A percentile compares a stretch with the other conserved stretches of the same genome.
These are phyloP conservation scores for Rhopalosiphum maidis DNA, from an alignment of 1,140 invertebrate species.

Conservation along the genomic window DNA sequence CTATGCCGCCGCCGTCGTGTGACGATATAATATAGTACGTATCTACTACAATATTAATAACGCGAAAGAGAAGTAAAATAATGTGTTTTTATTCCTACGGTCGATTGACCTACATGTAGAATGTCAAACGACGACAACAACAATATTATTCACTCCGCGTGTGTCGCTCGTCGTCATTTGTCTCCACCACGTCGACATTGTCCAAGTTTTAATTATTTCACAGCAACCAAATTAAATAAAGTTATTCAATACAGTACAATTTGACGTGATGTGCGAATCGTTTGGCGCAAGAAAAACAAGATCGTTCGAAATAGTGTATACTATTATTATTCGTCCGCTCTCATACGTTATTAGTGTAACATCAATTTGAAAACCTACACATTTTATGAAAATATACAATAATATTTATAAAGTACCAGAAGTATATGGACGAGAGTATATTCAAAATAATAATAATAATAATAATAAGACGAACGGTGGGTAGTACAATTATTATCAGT, in stretches of 20 bases:
- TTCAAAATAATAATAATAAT: neutral
- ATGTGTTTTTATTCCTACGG: conserved; percentile 1
- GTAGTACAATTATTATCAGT: neutral
- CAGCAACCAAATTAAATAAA: neutral
- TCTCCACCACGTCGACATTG: neutral
- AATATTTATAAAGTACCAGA: neutral
- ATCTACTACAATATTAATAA: neutral
- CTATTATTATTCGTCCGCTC: neutral
- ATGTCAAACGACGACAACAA: neutral
- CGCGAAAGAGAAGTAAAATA: neutral
- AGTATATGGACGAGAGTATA: neutral
- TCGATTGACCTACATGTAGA: conserved; percentile 1
- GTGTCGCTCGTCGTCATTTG: conserved; percentile 7
- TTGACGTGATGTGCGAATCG: neutral
- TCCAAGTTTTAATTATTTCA: neutral
- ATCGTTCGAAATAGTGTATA: neutral
- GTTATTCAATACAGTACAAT: neutral
- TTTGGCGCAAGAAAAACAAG: neutral
- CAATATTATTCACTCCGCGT: neutral
- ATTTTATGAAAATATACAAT: neutral
- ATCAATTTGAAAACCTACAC: neutral
- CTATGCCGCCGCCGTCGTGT: neutral
- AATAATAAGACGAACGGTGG: neutral
- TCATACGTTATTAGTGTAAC: neutral
- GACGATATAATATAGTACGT: neutral